Percentiles rank a stretch among this genome's conserved stretches.
These are phyloP conservation scores for Polyommatus iphigenia DNA, from an alignment of 2,888 invertebrate species.

Conservation along the genomic window DNA sequence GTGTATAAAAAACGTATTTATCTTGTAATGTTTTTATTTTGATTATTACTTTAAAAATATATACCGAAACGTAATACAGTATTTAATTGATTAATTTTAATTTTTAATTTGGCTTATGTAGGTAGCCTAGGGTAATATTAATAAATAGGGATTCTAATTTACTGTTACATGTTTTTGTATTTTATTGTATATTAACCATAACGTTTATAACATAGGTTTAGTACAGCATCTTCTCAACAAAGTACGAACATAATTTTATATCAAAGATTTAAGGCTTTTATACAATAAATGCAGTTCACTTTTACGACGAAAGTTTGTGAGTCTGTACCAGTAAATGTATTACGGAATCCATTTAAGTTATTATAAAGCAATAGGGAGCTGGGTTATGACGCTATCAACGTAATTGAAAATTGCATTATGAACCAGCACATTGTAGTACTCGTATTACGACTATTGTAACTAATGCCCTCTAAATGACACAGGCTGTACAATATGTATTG, in stretches of 20 bases:
- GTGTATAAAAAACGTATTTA: background rate
- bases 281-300: constrained; percentile 16
- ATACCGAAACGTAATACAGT: too few species aligned
- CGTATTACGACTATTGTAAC: constrained; percentile 12
- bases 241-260: constrained; percentile 9
- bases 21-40: background rate
- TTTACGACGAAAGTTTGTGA: constrained; percentile 20
- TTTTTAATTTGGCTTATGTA: too few species aligned
- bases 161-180: too few species aligned
- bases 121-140: too few species aligned
- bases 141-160: too few species aligned
- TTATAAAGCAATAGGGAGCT: constrained; percentile 66
- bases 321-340: constrained; percentile 48
- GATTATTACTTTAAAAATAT: too few species aligned
- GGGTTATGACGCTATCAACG: constrained; percentile 55
- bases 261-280: constrained; percentile 18
- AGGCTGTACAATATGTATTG: background rate
- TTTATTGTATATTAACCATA: background rate
- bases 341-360: constrained; percentile 66
- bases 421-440: constrained; percentile 27
- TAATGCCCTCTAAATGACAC: background rate
- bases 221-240: background rate
- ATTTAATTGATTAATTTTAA: too few species aligned
- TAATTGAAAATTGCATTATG: constrained; percentile 69
- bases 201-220: background rate